phyloP scores from a whole-genome alignment of 2,113 vertebrate genomes.

The Chloropsis hardwickii region DNA sequence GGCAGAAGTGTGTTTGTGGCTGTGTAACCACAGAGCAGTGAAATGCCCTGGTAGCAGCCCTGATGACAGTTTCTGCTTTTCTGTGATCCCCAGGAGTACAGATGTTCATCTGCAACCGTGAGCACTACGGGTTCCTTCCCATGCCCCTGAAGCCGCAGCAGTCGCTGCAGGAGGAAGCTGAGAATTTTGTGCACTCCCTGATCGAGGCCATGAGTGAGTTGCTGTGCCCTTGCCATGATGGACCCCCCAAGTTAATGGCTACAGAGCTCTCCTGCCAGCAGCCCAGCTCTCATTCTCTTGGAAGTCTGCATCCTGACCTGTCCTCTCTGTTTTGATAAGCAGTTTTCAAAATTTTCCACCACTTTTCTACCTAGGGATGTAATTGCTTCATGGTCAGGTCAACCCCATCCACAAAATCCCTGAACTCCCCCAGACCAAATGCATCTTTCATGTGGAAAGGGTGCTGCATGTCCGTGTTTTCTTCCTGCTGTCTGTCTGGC shows the following conservation, averaged over 20 bases:
- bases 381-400: not conserved
- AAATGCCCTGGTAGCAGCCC: not conserved
- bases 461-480: not conserved
- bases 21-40: not conserved
- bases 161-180: conserved; percentile 84
- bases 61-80: not conserved
- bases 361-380: not conserved
- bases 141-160: conserved; percentile 91
- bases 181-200: conserved; percentile 88
- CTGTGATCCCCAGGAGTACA: conserved; percentile 73
- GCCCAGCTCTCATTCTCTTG: not conserved
- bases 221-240: not conserved
- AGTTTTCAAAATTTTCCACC: not conserved
- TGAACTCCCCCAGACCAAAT: not conserved
- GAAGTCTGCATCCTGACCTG: not conserved
- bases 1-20: not conserved
- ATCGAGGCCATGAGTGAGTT: conserved; percentile 95
- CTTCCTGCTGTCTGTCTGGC: not conserved
- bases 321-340: rapidly evolving
- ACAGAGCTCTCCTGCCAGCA: not conserved
- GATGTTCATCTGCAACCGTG: conserved; percentile 93
- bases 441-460: not conserved
- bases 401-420: not conserved
- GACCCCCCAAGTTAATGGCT: not conserved
- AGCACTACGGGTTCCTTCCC: conserved; percentile 93